Evolutionary conservation across 2,113 vertebrate species (phyloP), one percentile per base, ranked within the genome.

Genomic region (Sorex araneus): DNA sequence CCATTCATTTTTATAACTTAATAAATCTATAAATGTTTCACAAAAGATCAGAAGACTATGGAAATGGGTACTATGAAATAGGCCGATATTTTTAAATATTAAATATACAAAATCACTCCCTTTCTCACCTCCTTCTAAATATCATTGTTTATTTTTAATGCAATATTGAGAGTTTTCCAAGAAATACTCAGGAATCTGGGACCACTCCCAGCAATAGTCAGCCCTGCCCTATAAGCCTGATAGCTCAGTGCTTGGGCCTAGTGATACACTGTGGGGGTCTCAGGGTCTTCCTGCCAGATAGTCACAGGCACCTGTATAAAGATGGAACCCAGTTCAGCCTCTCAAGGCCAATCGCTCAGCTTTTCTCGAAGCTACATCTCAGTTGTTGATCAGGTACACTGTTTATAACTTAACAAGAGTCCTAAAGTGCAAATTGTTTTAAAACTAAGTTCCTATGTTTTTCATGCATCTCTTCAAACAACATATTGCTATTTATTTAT

Each of bases 361-460:
- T 27, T 74, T 78, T 66, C 78, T n/a, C 30, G 50, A 40, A 3
- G 11, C 15, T 2, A 1, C 11, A 7, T 32, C 32, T 67, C 15
- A 80, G 12, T 27, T 45, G 18, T 2, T 8, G 28, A 4, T 30
- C 21, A 19, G 25, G 8, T 19, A 54, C 28, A 27, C 76, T 36
- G 19, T 73, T 89, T 28, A 66, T 43, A 16, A 78, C 54, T 73
- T 66, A 64, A 21, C 8, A 15, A 28, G 54, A 74, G 28, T 27
- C 12, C 16, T 47, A 57, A 90, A 64, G 28, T n/a, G 74, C 27
- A 27, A 54, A 19, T 74, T 60, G 15, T 13, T 60, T 69, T 47
- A n/a, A 89, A 93, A 45, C 74, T 74, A 57, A 75, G 25, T 57
- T 57, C 18, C 54, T 57, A 57, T 19, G 15, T 69, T 93, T 69